These are phyloP conservation scores for Drosophila arawakana DNA, from an alignment of 1,140 invertebrate species.

Conservation along the genomic window DNA sequence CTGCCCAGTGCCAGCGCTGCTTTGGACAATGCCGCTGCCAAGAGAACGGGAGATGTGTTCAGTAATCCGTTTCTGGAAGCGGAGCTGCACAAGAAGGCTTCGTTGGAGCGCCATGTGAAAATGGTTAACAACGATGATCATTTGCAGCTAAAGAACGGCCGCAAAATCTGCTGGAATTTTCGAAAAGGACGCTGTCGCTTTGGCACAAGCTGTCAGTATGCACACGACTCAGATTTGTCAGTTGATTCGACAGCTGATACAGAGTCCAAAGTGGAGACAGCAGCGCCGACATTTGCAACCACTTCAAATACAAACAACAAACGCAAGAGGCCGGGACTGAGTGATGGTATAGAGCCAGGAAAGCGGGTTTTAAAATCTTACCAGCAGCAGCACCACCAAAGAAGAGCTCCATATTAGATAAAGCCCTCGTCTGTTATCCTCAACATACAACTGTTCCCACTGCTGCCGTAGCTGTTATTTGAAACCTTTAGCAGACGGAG, in stretches of 20 bases:
- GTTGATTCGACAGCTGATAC: conserved; percentile 54
- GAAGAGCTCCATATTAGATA: conserved; percentile 62
- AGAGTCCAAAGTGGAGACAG: conserved; percentile 40
- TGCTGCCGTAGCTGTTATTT: conserved; percentile 52
- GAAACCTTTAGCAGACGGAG: conserved; percentile 58
- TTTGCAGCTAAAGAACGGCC: conserved; percentile 92
- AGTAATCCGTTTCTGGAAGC: conserved; percentile 95
- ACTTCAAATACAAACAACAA: conserved; percentile 72
- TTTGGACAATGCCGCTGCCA: conserved; percentile 49
- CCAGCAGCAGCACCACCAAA: conserved; percentile 46
- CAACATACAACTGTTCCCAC: conserved; percentile 49
- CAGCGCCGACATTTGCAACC: background rate
- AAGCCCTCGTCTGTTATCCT: conserved; percentile 62
- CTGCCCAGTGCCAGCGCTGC: conserved; percentile 69
- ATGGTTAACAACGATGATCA: conserved; percentile 92
- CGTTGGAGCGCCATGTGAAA: conserved; percentile 97
- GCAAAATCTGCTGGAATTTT: conserved; percentile 97
- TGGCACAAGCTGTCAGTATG: conserved; percentile 96
- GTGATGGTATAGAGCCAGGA: conserved; percentile 91
- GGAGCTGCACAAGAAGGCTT: conserved; percentile 93
- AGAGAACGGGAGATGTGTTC: conserved; percentile 88
- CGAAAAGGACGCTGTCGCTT: conserved; percentile 95
- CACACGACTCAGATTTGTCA: conserved; percentile 93
- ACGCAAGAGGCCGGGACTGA: conserved; percentile 92
- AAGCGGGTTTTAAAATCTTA: conserved; percentile 93